These are phyloP conservation scores for Drosophila rhopaloa DNA, from an alignment of 1,140 invertebrate genomes.

Conservation along the genomic window DNA sequence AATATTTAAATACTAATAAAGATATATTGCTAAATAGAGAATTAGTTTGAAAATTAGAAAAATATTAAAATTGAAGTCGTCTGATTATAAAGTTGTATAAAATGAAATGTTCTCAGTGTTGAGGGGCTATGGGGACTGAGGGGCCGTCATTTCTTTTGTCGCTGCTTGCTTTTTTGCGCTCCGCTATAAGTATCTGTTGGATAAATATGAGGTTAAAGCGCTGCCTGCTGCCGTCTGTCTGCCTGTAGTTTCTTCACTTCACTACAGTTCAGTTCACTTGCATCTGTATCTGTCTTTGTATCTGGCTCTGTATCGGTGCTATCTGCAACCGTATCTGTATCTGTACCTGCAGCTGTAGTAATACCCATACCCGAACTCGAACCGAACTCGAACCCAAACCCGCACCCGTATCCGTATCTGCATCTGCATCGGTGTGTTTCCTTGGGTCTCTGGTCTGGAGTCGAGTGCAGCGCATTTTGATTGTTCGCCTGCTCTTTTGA, in stretches of 20 bases:
- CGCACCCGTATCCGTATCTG: constrained; percentile 33
- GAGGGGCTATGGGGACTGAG: constrained; percentile 7
- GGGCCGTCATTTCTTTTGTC: constrained; percentile 64
- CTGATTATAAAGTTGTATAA: no score
- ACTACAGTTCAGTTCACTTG: constrained; percentile 51
- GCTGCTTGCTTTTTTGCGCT: constrained; percentile 58
- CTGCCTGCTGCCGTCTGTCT: constrained; percentile 68
- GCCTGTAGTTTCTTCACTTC: constrained; percentile 47
- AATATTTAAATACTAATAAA: no score
- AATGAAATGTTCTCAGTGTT: constrained; percentile 1
- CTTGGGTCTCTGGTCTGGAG: constrained; percentile 42
- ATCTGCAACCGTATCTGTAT: constrained; percentile 22
- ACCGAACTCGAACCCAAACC: constrained; percentile 2
- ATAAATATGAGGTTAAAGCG: constrained; percentile 84
- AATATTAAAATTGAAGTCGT: no score
- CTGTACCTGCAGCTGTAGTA: constrained; percentile 41
- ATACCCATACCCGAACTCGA: constrained; percentile 26
- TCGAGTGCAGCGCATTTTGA: constrained; percentile 77
- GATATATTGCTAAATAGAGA: no score
- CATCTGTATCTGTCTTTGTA: constrained; percentile 44
- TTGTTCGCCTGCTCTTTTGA: constrained; percentile 80
- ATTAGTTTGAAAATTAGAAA: no score
- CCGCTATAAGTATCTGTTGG: constrained; percentile 82
- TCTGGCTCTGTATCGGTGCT: constrained; percentile 30
- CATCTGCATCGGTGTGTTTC: constrained; percentile 37